Evolutionary conservation across 53 echinoderm and acorn worm species (phyloP).

Genomic region (Antedon mediterranea): DNA sequence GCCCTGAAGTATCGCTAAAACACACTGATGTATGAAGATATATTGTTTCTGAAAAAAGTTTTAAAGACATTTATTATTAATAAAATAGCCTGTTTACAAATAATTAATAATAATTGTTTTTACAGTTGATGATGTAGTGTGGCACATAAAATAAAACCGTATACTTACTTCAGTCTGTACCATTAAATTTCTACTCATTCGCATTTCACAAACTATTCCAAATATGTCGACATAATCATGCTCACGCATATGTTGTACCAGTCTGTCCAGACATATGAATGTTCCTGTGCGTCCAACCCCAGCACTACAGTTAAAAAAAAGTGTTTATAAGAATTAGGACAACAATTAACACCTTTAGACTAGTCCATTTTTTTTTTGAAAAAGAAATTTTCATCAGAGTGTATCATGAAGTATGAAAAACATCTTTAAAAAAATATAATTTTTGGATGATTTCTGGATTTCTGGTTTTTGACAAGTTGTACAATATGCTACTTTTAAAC

Average conservation of each 20-base stretch:
- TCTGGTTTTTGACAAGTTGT: too few relatives aligned
- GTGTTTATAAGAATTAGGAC: neutral
- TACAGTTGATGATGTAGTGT: too few relatives aligned
- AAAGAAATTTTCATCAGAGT: too few relatives aligned
- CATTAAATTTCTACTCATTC: slow-evolving; percentile 37
- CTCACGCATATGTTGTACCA: slow-evolving; percentile 34
- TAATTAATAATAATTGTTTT: too few relatives aligned
- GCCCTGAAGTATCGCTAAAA: slow-evolving; percentile 16
- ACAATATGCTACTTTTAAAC: too few relatives aligned
- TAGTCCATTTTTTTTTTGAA: neutral
- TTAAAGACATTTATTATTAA: neutral
- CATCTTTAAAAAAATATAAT: neutral
- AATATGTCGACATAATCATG: slow-evolving; percentile 35
- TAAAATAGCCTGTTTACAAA: neutral
- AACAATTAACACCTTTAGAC: neutral
- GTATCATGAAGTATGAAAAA: neutral
- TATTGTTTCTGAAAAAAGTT: slow-evolving; percentile 30
- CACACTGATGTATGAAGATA: slow-evolving; percentile 37
- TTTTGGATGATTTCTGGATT: too few relatives aligned
- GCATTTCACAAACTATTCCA: slow-evolving; percentile 35
- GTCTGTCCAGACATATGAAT: slow-evolving; percentile 25
- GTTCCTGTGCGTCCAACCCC: slow-evolving; percentile 52
- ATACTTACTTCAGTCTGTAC: slow-evolving; percentile 46
- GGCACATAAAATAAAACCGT: too few relatives aligned
- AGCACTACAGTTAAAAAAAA: slow-evolving; percentile 18